Percentiles rank a stretch among this genome's conserved stretches.
phyloP scores from a whole-genome alignment of 2,113 vertebrate species.

The Mustela nigripes region DNA sequence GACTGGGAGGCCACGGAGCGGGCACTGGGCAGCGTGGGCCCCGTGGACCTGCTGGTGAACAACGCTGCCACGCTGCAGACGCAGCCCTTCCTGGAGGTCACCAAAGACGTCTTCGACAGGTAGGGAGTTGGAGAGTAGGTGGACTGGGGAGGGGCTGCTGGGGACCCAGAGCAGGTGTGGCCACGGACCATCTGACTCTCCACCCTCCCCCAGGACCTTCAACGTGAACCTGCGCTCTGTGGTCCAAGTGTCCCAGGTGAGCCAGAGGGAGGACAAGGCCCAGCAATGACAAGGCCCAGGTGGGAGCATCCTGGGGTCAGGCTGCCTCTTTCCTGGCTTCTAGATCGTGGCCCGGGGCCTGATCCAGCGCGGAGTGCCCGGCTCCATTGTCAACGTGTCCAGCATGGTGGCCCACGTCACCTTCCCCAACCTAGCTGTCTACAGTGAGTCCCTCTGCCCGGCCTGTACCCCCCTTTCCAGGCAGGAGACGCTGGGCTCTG shows the following conservation, averaged over 20 bases:
- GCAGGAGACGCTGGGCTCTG: too few species aligned
- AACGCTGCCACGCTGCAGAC: slow-evolving; percentile 91
- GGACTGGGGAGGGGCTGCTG: accelerated
- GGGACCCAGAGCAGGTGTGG: accelerated
- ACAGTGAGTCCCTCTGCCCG: slow-evolving; percentile 89
- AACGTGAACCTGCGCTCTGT: slow-evolving; percentile 92
- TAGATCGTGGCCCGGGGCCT: slow-evolving; percentile 93
- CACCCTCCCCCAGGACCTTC: slow-evolving; percentile 87
- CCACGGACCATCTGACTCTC: accelerated
- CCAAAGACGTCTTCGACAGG: slow-evolving; percentile 92
- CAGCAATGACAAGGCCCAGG: accelerated
- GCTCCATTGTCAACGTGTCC: slow-evolving; percentile 95
- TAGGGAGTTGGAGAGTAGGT: slow-evolving; percentile 71
- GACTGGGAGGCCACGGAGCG: slow-evolving; percentile 93
- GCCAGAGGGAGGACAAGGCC: not conserved
- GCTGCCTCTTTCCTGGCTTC: not conserved
- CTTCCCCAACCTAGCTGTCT: slow-evolving; percentile 88
- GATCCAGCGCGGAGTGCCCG: slow-evolving; percentile 89
- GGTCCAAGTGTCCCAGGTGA: slow-evolving; percentile 90
- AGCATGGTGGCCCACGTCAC: slow-evolving; percentile 93
- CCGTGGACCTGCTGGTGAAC: slow-evolving; percentile 95
- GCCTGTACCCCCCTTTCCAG: accelerated
- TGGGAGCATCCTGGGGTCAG: accelerated
- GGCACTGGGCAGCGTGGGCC: slow-evolving; percentile 88
- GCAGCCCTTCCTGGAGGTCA: slow-evolving; percentile 94